Conservation (phyloP, 2,888 invertebrate species). For the Cybosia mesomella region DNA sequence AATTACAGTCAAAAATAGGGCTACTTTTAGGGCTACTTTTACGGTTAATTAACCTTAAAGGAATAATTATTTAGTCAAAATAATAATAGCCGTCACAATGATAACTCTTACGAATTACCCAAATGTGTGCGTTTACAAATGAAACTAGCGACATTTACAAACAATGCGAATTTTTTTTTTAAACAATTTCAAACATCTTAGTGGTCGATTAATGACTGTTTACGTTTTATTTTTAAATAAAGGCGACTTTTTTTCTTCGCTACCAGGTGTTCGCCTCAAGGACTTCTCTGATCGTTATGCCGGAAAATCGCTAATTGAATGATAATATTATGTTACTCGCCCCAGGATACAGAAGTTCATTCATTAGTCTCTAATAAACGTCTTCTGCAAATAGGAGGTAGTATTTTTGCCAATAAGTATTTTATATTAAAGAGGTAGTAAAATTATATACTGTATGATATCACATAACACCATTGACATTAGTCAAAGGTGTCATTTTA, state of each 20-base stretch:
- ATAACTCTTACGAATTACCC: constrained; percentile 30
- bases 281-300: constrained; percentile 49
- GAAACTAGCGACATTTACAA: constrained; percentile 61
- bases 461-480: too few species aligned
- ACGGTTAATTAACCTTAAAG: too few species aligned
- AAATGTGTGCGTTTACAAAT: constrained; percentile 54
- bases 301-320: constrained; percentile 64
- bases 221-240: constrained; percentile 50
- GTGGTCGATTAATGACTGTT: constrained; percentile 55
- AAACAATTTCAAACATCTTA: constrained; percentile 55
- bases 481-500: too few species aligned
- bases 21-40: too few species aligned
- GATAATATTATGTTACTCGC: constrained; percentile 65
- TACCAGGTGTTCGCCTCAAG: constrained; percentile 66
- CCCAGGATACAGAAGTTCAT: constrained; percentile 45
- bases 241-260: constrained; percentile 46
- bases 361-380: constrained; percentile 28
- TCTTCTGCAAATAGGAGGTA: constrained; percentile 11
- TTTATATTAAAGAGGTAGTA: not conserved
- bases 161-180: constrained; percentile 57
- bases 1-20: too few species aligned
- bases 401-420: not conserved
- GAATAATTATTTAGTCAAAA: not conserved
- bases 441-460: not conserved
- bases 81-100: constrained; percentile 18